Evolutionary conservation across 1,140 invertebrate species (phyloP).

Genomic region (Zelostemma sp.): DNA sequence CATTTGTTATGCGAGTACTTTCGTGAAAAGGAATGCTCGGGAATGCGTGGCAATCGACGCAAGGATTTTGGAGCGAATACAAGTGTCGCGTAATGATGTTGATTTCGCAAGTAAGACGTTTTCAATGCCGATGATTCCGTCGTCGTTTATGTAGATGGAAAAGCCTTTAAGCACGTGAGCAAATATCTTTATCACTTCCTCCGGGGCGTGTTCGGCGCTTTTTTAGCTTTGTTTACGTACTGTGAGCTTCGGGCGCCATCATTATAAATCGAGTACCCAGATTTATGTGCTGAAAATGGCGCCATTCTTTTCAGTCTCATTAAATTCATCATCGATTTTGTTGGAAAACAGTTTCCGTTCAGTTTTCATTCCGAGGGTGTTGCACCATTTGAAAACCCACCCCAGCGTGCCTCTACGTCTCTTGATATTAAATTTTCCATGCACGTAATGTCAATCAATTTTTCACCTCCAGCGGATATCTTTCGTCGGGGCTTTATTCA

Average conservation of each 20-base stretch:
- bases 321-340: slow-evolving; percentile 5
- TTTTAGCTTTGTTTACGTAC: slow-evolving; percentile 10
- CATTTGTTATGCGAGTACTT: no score
- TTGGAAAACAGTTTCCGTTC: no score
- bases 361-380: no score
- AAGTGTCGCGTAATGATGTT: no score
- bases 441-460: neutral
- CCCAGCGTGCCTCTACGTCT: no score
- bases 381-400: no score
- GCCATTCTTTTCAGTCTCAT: slow-evolving; percentile 12
- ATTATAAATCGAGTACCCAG: neutral
- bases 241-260: neutral
- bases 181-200: slow-evolving; percentile 29
- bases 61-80: no score
- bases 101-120: no score
- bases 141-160: slow-evolving; percentile 9
- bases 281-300: neutral
- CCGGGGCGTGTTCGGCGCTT: slow-evolving; percentile 15
- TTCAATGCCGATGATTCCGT: neutral
- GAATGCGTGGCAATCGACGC: no score
- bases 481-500: neutral
- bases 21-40: no score
- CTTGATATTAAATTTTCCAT: no score
- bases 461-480: neutral
- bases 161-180: neutral